Conservation (phyloP, 2,113 vertebrate genomes). For the Amblyopsis rosae region DNA sequence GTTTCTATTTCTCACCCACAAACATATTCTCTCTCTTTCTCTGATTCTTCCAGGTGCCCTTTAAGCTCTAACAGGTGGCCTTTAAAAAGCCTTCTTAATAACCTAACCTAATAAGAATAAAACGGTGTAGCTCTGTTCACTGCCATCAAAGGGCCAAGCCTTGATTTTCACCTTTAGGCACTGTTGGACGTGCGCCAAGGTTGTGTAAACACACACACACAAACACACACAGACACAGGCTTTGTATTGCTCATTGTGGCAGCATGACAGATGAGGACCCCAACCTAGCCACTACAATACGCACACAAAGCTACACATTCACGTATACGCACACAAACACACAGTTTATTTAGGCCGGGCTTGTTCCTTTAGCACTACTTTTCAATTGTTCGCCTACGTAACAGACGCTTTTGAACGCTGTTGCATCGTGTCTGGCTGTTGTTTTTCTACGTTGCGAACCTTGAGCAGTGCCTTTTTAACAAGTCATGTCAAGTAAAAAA, state of each 20-base stretch:
- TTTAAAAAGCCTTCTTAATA: constrained; percentile 77
- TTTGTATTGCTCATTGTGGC: constrained; percentile 62
- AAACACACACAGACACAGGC: constrained; percentile 20
- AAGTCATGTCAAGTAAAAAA: too few species aligned
- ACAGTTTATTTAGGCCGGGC: background rate
- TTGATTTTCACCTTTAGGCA: constrained; percentile 55
- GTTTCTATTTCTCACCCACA: background rate
- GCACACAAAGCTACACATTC: constrained; percentile 3
- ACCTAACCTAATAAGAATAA: constrained; percentile 55
- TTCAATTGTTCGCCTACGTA: constrained; percentile 3
- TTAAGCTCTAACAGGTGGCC: constrained; percentile 82
- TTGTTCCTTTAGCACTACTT: too few species aligned
- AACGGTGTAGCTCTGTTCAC: constrained; percentile 19
- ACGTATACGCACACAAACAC: constrained; percentile 4
- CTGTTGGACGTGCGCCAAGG: constrained; percentile 63
- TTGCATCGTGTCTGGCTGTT: too few species aligned
- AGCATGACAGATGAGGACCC: constrained; percentile 31
- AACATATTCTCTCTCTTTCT: constrained; percentile 37
- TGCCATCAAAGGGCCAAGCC: constrained; percentile 13
- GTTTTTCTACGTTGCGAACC: too few species aligned
- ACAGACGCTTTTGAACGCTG: too few species aligned
- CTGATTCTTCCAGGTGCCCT: constrained; percentile 71
- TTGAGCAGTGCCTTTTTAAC: too few species aligned
- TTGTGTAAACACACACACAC: constrained; percentile 3
- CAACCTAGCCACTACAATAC: constrained; percentile 17